phyloP scores from a whole-genome alignment of 2,797 vertebrate genomes.

The Chaenodraco wilsoni region DNA sequence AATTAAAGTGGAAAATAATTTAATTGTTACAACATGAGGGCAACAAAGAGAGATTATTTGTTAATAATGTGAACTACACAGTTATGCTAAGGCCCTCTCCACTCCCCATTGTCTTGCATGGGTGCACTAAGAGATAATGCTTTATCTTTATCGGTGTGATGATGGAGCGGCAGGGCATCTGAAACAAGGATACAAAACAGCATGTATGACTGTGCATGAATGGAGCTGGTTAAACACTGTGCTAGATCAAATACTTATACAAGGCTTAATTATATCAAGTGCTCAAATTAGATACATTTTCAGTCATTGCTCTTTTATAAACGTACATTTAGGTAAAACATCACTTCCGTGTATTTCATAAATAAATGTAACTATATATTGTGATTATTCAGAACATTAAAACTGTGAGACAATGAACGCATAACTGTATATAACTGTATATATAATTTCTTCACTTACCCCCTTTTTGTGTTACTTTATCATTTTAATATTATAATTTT shows the following conservation, averaged over 20 bases:
- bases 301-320: too few relatives aligned
- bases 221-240: neutral
- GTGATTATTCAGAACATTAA: too few relatives aligned
- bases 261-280: neutral
- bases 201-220: neutral
- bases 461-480: too few relatives aligned
- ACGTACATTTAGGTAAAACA: too few relatives aligned
- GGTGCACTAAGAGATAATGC: neutral
- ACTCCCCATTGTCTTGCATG: neutral
- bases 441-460: too few relatives aligned
- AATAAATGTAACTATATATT: too few relatives aligned
- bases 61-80: neutral
- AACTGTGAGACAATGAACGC: too few relatives aligned
- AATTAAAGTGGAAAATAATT: neutral
- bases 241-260: too few relatives aligned
- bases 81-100: neutral
- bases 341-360: too few relatives aligned
- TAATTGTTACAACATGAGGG: neutral
- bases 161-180: neutral
- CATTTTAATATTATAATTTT: too few relatives aligned
- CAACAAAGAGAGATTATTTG: neutral
- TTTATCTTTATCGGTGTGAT: neutral
- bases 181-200: constrained; percentile 49
- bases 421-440: too few relatives aligned
- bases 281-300: neutral